A percentile compares a stretch with the other conserved stretches of the same genome.
These are phyloP conservation scores for Clistopyga incitator DNA, from an alignment of 2,888 invertebrate genomes.

Conservation along the genomic window DNA sequence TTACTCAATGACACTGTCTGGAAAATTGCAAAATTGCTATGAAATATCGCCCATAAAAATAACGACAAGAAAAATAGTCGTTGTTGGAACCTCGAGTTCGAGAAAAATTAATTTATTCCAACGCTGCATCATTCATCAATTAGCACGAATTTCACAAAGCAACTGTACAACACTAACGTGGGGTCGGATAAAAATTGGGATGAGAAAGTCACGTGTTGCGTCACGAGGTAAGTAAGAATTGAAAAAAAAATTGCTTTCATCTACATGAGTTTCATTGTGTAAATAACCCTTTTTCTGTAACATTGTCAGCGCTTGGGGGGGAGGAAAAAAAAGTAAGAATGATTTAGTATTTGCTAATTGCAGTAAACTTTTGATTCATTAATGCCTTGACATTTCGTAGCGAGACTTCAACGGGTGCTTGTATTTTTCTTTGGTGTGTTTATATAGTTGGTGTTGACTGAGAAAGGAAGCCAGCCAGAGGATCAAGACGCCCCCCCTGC, in stretches of 20 bases:
- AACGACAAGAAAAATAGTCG: too few relatives aligned
- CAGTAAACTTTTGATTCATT: conserved; percentile 4
- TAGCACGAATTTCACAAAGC: too few relatives aligned
- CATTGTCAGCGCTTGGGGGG: neutral
- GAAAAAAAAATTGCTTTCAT: neutral
- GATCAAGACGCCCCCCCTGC: conserved; percentile 55
- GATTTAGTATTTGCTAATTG: neutral
- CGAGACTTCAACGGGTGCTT: neutral
- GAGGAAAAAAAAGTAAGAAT: neutral
- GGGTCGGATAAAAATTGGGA: too few relatives aligned
- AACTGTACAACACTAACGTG: too few relatives aligned
- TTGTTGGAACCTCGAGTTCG: too few relatives aligned
- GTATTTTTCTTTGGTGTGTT: conserved; percentile 12
- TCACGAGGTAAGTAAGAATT: too few relatives aligned
- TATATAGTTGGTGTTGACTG: conserved; percentile 21
- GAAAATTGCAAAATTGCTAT: too few relatives aligned
- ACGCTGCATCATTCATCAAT: too few relatives aligned
- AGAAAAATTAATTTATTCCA: too few relatives aligned
- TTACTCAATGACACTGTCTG: neutral
- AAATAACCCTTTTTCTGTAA: neutral
- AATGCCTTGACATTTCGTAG: neutral
- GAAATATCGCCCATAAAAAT: neutral
- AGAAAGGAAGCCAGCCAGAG: conserved; percentile 44
- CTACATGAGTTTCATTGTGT: neutral
- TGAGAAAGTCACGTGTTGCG: too few relatives aligned